These are phyloP conservation scores for Rotaria socialis DNA, from an alignment of 2,888 invertebrate genomes.

Conservation along the genomic window DNA sequence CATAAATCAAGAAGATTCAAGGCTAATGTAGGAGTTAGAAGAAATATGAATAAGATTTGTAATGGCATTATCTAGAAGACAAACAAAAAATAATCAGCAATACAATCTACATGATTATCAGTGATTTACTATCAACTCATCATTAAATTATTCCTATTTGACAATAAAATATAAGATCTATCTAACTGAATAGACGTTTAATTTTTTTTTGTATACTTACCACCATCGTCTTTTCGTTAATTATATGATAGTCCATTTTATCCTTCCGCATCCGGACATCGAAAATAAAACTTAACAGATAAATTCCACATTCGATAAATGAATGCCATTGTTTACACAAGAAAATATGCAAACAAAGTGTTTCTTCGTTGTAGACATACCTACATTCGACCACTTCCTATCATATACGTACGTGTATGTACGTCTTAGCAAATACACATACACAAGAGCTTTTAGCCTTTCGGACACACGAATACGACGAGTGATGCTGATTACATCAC, in stretches of 20 bases:
- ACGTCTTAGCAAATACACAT: background rate
- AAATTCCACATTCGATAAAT: background rate
- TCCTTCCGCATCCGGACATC: background rate
- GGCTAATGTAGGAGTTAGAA: background rate
- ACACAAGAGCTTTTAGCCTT: constrained; percentile 19
- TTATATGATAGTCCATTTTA: background rate
- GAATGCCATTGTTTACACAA: constrained; percentile 1
- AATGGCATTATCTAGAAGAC: background rate
- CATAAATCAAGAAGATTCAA: constrained; percentile 34
- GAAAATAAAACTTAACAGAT: background rate
- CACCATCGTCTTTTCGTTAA: no score
- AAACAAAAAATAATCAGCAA: background rate
- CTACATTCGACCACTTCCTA: background rate
- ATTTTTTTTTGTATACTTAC: no score
- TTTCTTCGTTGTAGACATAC: background rate
- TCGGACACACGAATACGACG: constrained; percentile 21
- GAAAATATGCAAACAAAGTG: background rate
- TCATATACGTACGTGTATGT: background rate
- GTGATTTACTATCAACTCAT: no score
- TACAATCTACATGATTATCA: no score
- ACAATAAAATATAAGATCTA: no score
- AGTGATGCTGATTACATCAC: constrained; percentile 25
- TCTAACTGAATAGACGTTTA: no score
- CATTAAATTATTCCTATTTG: no score
- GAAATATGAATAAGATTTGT: background rate